A percentile compares a stretch with the other conserved stretches of the same genome.
These are phyloP conservation scores for Xiphophorus maculatus DNA, from an alignment of 2,113 vertebrate species.

Conservation along the genomic window DNA sequence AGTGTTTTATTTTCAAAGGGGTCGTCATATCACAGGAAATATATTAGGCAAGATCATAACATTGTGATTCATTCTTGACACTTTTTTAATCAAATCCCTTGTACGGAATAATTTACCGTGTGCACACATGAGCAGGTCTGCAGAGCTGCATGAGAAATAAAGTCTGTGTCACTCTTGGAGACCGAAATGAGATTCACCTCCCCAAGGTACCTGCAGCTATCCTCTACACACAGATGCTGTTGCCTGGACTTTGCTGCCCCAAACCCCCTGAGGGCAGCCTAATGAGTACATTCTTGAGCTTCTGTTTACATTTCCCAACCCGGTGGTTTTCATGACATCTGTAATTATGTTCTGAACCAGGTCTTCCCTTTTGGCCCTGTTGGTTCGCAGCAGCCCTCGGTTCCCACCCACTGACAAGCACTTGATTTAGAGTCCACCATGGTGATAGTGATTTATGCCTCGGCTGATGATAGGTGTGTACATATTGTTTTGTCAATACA, in stretches of 20 bases:
- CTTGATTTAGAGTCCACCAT: slow-evolving; percentile 70
- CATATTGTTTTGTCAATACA: slow-evolving; percentile 76
- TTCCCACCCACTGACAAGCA: slow-evolving; percentile 70
- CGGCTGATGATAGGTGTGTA: slow-evolving; percentile 72
- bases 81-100: slow-evolving; percentile 47
- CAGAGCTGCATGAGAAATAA: slow-evolving; percentile 16
- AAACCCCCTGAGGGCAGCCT: slow-evolving; percentile 44
- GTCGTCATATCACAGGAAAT: slow-evolving; percentile 42
- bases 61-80: slow-evolving; percentile 50
- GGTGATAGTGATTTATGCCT: slow-evolving; percentile 71
- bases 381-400: slow-evolving; percentile 32
- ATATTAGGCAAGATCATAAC: slow-evolving; percentile 50
- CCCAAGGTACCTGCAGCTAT: slow-evolving; percentile 16
- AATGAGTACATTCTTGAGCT: slow-evolving; percentile 61
- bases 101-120: slow-evolving; percentile 42
- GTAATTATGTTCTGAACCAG: slow-evolving; percentile 64
- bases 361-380: slow-evolving; percentile 60
- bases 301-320: slow-evolving; percentile 72
- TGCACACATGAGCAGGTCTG: slow-evolving; percentile 1
- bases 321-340: slow-evolving; percentile 68
- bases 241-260: slow-evolving; percentile 21
- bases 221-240: neutral
- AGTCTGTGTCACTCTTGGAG: slow-evolving; percentile 28
- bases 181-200: slow-evolving; percentile 30
- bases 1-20: slow-evolving; percentile 52